These are phyloP conservation scores for Myioborus melanocephalus DNA, from an alignment of 2,797 vertebrate genomes.

Conservation along the genomic window DNA sequence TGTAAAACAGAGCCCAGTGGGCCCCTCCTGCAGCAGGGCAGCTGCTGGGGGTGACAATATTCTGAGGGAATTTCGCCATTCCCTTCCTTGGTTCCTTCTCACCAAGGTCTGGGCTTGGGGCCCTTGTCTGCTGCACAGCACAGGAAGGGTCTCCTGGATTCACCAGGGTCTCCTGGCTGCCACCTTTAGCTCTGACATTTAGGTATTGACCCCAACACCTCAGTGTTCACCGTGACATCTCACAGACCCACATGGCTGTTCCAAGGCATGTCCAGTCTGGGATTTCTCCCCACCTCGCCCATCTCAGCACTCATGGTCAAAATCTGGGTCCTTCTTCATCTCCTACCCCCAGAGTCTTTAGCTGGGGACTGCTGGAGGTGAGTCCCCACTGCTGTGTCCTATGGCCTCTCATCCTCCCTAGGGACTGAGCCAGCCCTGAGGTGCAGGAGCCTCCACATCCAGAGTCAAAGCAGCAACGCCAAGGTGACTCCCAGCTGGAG, in stretches of 20 bases:
- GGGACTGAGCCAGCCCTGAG: not conserved
- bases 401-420: not conserved
- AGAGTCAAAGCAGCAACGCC: not conserved
- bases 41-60: accelerated
- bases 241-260: not conserved
- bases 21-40: not conserved
- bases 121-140: not conserved
- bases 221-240: accelerated
- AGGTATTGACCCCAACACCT: not conserved
- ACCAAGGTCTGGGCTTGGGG: accelerated
- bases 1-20: not conserved
- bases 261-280: not conserved
- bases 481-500: not conserved
- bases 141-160: not conserved
- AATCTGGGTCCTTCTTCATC: not conserved
- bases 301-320: not conserved
- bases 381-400: accelerated
- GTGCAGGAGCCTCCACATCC: not conserved
- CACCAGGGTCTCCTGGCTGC: not conserved
- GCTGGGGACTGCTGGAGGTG: not conserved
- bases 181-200: not conserved
- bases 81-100: not conserved
- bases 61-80: not conserved
- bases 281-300: not conserved
- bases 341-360: not conserved